Conservation (phyloP, 2,113 vertebrate species). For the Rhinogobius similis region DNA sequence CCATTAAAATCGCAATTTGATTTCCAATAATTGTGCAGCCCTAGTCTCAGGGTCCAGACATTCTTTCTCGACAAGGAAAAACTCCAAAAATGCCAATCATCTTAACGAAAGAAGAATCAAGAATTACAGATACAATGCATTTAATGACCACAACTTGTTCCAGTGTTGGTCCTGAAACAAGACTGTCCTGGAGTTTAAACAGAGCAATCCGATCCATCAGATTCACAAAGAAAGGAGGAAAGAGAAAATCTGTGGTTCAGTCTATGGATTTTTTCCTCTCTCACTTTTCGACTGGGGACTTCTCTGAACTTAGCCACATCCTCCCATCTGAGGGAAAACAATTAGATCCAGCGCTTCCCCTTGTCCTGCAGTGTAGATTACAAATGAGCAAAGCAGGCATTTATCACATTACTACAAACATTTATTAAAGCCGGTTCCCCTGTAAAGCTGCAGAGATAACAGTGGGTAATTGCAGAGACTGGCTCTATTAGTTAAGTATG, state of each 20-base stretch:
- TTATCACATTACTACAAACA: conserved; percentile 81
- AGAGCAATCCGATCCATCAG: conserved; percentile 9
- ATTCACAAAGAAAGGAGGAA: conserved; percentile 21
- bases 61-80: too few species aligned
- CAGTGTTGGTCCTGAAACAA: too few species aligned
- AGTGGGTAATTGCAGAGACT: conserved; percentile 80
- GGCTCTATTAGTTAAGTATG: conserved; percentile 85
- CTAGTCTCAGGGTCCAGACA: too few species aligned
- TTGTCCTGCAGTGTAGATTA: conserved; percentile 71
- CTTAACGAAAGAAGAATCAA: too few species aligned
- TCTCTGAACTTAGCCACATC: conserved; percentile 49
- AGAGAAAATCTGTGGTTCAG: conserved; percentile 35
- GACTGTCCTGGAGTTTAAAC: not conserved
- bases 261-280: not conserved
- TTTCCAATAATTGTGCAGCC: too few species aligned
- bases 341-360: conserved; percentile 68
- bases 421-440: conserved; percentile 80
- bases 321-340: conserved; percentile 68
- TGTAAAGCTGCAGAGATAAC: conserved; percentile 79
- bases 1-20: too few species aligned
- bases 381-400: conserved; percentile 78
- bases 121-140: too few species aligned
- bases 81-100: too few species aligned
- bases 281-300: conserved; percentile 13
- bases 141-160: too few species aligned